Conservation (phyloP, 2,888 invertebrate genomes). For the Rhingia campestris region DNA sequence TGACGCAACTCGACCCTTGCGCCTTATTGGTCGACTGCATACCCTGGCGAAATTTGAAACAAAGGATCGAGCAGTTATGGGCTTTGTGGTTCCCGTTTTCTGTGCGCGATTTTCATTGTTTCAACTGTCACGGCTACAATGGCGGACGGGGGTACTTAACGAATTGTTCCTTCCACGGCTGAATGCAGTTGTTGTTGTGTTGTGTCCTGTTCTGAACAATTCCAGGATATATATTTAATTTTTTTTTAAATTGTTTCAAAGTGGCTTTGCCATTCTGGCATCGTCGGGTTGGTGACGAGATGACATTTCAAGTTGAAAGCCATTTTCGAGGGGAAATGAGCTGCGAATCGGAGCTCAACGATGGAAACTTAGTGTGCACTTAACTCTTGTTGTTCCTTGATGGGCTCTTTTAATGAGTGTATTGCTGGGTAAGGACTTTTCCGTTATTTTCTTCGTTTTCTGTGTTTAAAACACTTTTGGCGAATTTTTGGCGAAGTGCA, state of each 20-base stretch:
- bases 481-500: slow-evolving; percentile 63
- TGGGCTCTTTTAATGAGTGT: slow-evolving; percentile 62
- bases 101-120: slow-evolving; percentile 55
- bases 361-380: slow-evolving; percentile 62
- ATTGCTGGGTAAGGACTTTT: slow-evolving; percentile 56
- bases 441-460: slow-evolving; percentile 56
- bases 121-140: slow-evolving; percentile 68
- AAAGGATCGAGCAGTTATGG: slow-evolving; percentile 67
- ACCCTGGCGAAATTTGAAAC: slow-evolving; percentile 61
- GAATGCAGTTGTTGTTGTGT: slow-evolving; percentile 49
- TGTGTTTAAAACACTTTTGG: slow-evolving; percentile 23
- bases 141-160: slow-evolving; percentile 50
- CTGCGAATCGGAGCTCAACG: slow-evolving; percentile 10
- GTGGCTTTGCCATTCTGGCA: slow-evolving; percentile 20
- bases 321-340: slow-evolving; percentile 33
- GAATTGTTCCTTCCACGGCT: slow-evolving; percentile 54
- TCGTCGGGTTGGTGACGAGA: slow-evolving; percentile 21
- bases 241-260: slow-evolving; percentile 53
- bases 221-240: slow-evolving; percentile 37
- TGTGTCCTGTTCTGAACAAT: slow-evolving; percentile 17
- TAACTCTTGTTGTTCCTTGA: slow-evolving; percentile 65
- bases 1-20: slow-evolving; percentile 17
- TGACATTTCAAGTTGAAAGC: slow-evolving; percentile 56
- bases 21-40: slow-evolving; percentile 57
- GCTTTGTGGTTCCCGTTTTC: slow-evolving; percentile 40